Evolutionary conservation across 1,140 invertebrate species (phyloP).

Genomic region (Phymorhynchus buccinoides): DNA sequence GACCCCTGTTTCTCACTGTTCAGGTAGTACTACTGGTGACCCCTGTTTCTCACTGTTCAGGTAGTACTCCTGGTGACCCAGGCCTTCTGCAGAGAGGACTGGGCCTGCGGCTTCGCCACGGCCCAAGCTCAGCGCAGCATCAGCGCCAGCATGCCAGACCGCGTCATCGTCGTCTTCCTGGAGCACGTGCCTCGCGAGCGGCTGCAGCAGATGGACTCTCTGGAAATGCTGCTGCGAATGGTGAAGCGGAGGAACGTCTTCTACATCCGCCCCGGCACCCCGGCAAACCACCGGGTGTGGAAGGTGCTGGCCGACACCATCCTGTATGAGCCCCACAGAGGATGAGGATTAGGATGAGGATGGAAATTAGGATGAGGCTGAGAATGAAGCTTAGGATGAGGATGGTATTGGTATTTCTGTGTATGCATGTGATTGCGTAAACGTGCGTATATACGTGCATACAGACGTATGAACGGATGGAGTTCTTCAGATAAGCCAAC

Average conservation of each 20-base stretch:
- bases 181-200: background rate
- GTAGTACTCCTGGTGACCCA: slow-evolving; percentile 1
- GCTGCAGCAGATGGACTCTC: background rate
- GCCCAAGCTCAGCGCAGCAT: slow-evolving; percentile 5
- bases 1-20: too few species aligned
- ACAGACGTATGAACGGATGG: too few species aligned
- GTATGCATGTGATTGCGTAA: too few species aligned
- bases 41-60: too few species aligned
- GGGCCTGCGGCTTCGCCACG: background rate
- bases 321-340: background rate
- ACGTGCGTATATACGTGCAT: too few species aligned
- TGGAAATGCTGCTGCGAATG: background rate
- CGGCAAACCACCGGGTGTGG: background rate
- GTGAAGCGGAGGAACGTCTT: background rate
- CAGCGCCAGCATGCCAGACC: background rate
- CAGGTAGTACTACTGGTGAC: too few species aligned
- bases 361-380: too few species aligned
- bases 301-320: background rate
- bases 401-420: too few species aligned
- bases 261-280: background rate
- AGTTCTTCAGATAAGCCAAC: too few species aligned
- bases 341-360: background rate
- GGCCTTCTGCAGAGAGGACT: background rate
- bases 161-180: slow-evolving; percentile 11
- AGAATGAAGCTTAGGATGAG: too few species aligned